Evolutionary conservation across 2,888 invertebrate species (phyloP), one percentile per base, ranked within the genome.

Genomic region (Dynastes tityus): DNA sequence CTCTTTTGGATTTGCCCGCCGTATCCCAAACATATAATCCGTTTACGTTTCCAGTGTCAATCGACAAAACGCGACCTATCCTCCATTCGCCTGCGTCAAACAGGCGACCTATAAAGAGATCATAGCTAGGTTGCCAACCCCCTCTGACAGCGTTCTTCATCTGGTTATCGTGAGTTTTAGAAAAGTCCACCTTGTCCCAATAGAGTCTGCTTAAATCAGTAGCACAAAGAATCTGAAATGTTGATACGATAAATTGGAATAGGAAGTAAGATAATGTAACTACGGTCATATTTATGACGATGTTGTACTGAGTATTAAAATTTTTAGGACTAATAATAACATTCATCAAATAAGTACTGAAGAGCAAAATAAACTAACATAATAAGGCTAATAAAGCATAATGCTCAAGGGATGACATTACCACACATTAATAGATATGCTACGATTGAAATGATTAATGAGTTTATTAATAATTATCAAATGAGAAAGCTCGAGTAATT

Each of bases 141-240:
- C 73, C 73, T 74, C 61, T 61, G 4, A 74, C 61, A 8, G 73
- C 61, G 40, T 74, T 74, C 27, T 74, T 74, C 73, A 74, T 74
- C 29, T 74, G 73, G 0, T 11, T 27, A 27, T 49, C 73, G 63
- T 61, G 55, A 11, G 61, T 1, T 73, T 61, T 74, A 8, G 37
- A 45, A 6, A 74, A 74, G 5, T 74, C 61, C 2, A 74, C 73
- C n/a, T 5, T 61, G 0, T 74, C 73, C 73, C 73, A 74, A 29
- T 61, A 74, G 6, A 74, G 27, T 27, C 61, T 40, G 16, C 55
- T 71, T 5, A 29, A 11, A 37, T 71, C 71, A 6, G 71, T 45
- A 5, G 71, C n/a, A 16, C 71, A 71, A 3, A 71, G 55, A 37
- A 71, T 55, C 71, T 71, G 32, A 9, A 71, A 55, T 55, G 6